Base-by-base conservation (phyloP, 1,140 invertebrate species). In the Drosophila biarmipes region DNA sequence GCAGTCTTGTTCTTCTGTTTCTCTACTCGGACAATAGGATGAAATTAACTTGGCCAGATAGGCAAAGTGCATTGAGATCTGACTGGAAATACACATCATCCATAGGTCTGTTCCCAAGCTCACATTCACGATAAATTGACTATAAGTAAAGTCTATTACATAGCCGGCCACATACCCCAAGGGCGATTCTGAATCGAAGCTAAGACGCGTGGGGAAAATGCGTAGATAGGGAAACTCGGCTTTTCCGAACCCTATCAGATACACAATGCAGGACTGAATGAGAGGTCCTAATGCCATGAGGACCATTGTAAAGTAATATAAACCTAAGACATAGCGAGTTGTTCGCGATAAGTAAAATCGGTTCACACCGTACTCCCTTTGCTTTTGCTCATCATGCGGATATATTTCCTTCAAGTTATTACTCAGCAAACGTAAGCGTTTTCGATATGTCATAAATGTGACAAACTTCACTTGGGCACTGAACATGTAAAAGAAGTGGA, bases 41-140 rank as follows among this genome's bases (percentile, higher is more conserved):
- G 8, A 4, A 6, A 85, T 19, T 0, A 51, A 6, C 4, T 55
- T 55, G 11, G 58, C 76, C 40, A 85, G 10, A 10, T 77, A 29
- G 7, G 48, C 61, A 31, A 84, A 80, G 46, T 85, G 80, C 72
- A 85, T 68, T 10, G 52, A 62, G 3, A 85, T 54, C 34, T 85
- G 80, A 17, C 53, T 54, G 3, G 66, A 56, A 4, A 73, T 53
- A 40, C 66, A 76, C 59, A 80, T 80, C 64, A 85, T 76, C 80
- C 76, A 85, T 3, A 80, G 40, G 31, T 84, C 80, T 4, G 66
- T 68, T 31, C 72, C 76, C 14, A 75, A 19, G n/a, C 46, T 85
- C 4, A 58, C 14, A 19, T 79, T 80, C 12, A 84, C 46, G 2
- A 68, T 45, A 2, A 67, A 46, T 11, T 73, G 80, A 7, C 56